These are phyloP conservation scores for Diarsia mendica DNA, from an alignment of 2,888 invertebrate species.

Conservation along the genomic window DNA sequence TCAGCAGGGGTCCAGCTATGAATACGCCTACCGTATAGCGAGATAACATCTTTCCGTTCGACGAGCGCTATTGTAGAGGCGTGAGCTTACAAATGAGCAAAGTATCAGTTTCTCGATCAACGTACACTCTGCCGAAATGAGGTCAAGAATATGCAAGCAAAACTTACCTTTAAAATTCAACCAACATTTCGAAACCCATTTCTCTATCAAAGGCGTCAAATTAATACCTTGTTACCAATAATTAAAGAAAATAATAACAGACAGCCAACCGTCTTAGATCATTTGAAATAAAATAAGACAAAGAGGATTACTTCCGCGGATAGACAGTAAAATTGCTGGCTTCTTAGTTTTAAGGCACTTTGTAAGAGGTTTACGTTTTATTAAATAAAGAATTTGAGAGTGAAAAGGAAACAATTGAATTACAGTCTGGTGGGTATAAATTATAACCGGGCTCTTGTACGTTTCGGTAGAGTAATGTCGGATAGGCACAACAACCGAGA, in stretches of 20 bases:
- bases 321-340: slow-evolving; percentile 40
- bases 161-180: slow-evolving; percentile 8
- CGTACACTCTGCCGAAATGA: background rate
- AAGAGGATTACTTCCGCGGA: slow-evolving; percentile 45
- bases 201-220: slow-evolving; percentile 5
- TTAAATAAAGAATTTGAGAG: slow-evolving; percentile 31
- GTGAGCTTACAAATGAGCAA: slow-evolving; percentile 40
- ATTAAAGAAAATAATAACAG: slow-evolving; percentile 38
- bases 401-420: slow-evolving; percentile 35
- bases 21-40: slow-evolving; percentile 15
- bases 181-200: background rate
- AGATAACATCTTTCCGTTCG: slow-evolving; percentile 10
- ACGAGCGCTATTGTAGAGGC: slow-evolving; percentile 13
- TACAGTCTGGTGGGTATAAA: slow-evolving; percentile 18
- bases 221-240: slow-evolving; percentile 34
- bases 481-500: slow-evolving; percentile 6
- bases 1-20: slow-evolving; percentile 1
- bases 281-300: slow-evolving; percentile 42
- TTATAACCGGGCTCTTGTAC: slow-evolving; percentile 17
- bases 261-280: slow-evolving; percentile 30
- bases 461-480: slow-evolving; percentile 4
- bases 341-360: slow-evolving; percentile 47
- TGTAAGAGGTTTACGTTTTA: slow-evolving; percentile 54
- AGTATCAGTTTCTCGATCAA: slow-evolving; percentile 45
- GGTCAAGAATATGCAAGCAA: slow-evolving; percentile 15